Conservation (phyloP, 2,797 vertebrate species). For the Urophycis tenuis region DNA sequence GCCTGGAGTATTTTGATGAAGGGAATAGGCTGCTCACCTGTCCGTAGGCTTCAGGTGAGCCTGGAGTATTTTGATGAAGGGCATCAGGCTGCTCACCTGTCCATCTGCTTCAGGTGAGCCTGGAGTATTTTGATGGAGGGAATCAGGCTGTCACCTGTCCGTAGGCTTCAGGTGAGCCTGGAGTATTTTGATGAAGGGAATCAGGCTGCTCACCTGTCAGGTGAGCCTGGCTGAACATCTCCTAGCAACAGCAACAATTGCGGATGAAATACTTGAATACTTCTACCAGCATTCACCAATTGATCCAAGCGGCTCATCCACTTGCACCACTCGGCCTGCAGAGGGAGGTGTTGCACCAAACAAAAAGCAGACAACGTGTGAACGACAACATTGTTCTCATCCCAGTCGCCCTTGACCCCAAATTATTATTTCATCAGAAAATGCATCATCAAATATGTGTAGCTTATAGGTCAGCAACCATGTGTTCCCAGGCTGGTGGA, state of each 20-base stretch:
- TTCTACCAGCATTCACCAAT: neutral
- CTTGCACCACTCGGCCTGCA: neutral
- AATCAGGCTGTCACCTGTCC: constrained; percentile 56
- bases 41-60: constrained; percentile 77
- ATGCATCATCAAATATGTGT: neutral
- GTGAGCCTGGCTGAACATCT: constrained; percentile 58
- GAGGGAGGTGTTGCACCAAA: neutral
- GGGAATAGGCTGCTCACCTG: constrained; percentile 62
- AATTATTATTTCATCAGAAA: neutral
- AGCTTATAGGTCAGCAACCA: neutral
- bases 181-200: constrained; percentile 61
- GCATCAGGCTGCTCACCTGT: constrained; percentile 37
- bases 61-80: constrained; percentile 50
- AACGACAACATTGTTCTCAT: too few relatives aligned
- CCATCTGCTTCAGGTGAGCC: constrained; percentile 77
- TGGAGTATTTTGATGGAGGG: constrained; percentile 65
- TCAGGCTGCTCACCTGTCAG: constrained; percentile 67
- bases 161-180: constrained; percentile 79
- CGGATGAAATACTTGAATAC: too few relatives aligned
- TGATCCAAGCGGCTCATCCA: neutral
- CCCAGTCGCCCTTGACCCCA: neutral
- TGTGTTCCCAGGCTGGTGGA: constrained; percentile 44
- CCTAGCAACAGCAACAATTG: neutral
- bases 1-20: constrained; percentile 62
- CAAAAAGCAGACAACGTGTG: neutral